phyloP scores from a whole-genome alignment of 2,797 vertebrate species.

The Poecilia velifera region DNA sequence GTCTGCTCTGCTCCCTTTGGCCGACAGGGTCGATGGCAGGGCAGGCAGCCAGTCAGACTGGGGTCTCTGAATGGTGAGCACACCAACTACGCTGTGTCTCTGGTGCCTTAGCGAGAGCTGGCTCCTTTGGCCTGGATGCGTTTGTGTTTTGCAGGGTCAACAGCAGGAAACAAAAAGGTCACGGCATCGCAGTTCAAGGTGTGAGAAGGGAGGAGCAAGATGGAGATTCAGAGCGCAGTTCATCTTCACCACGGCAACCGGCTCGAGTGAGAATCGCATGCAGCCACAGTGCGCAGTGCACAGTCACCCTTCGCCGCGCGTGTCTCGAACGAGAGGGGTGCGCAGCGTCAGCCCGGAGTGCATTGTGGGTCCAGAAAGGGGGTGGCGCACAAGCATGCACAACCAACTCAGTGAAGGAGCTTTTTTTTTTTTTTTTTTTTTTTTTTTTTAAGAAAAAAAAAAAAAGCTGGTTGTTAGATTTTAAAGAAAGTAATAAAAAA shows the following conservation, averaged over 20 bases:
- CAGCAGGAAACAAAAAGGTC: conserved; percentile 68
- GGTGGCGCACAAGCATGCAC: conserved; percentile 75
- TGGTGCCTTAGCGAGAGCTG: conserved; percentile 93
- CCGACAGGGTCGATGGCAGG: conserved; percentile 77
- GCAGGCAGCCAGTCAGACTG: conserved; percentile 94
- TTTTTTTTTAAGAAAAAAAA: background rate
- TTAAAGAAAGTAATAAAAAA: conserved; percentile 24
- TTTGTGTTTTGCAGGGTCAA: conserved; percentile 54
- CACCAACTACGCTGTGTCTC: conserved; percentile 98
- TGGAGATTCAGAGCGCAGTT: conserved; percentile 96
- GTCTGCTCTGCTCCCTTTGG: conserved; percentile 92
- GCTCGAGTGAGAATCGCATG: conserved; percentile 90
- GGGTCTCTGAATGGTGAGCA: conserved; percentile 96
- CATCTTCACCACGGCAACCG: conserved; percentile 92
- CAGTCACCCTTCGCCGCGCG: conserved; percentile 46
- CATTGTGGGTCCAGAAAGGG: conserved; percentile 70
- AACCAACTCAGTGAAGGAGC: conserved; percentile 68
- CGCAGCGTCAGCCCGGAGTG: conserved; percentile 78
- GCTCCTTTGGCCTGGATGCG: conserved; percentile 88
- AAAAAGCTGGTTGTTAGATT: conserved; percentile 67
- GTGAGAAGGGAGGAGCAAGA: conserved; percentile 87
- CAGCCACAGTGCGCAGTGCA: conserved; percentile 85
- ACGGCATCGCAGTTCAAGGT: conserved; percentile 69
- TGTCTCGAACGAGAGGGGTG: conserved; percentile 51
- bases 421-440: conserved; percentile 18